Evolutionary conservation across 2,888 invertebrate genomes (phyloP).

Genomic region (Athalia rosae): DNA sequence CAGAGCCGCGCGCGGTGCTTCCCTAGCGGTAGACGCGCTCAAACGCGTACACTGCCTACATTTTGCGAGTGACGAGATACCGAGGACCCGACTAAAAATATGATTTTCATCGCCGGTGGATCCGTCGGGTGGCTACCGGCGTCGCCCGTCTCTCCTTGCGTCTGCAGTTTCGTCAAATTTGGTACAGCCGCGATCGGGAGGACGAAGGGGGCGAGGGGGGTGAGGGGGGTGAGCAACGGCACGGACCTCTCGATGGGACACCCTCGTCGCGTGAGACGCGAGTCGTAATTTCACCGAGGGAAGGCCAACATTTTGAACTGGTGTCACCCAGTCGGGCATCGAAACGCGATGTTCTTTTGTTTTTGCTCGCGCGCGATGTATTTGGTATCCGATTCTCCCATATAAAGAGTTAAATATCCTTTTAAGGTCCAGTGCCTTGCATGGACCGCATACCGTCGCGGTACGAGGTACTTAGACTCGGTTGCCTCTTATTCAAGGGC

Average conservation of each 20-base stretch:
- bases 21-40: background rate
- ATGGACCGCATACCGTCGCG: slow-evolving; percentile 60
- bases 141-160: slow-evolving; percentile 48
- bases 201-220: slow-evolving; percentile 43
- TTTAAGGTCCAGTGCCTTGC: slow-evolving; percentile 69
- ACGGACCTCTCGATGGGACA: slow-evolving; percentile 32
- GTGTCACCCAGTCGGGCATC: slow-evolving; percentile 52
- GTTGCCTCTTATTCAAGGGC: slow-evolving; percentile 32
- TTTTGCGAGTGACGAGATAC: slow-evolving; percentile 13
- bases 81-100: slow-evolving; percentile 28
- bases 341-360: slow-evolving; percentile 64
- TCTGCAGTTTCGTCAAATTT: slow-evolving; percentile 37
- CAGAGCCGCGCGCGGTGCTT: slow-evolving; percentile 6
- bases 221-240: slow-evolving; percentile 44
- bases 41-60: background rate
- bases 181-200: too few species aligned
- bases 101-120: slow-evolving; percentile 34
- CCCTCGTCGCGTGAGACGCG: slow-evolving; percentile 28
- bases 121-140: background rate
- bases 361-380: slow-evolving; percentile 66
- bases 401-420: slow-evolving; percentile 71
- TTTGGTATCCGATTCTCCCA: slow-evolving; percentile 69
- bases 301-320: slow-evolving; percentile 62
- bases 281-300: slow-evolving; percentile 45
- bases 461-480: slow-evolving; percentile 26